Evolutionary conservation across 2,113 vertebrate species (phyloP), one percentile per base, ranked within the genome.

Genomic region (Opisthocomus hoazin): DNA sequence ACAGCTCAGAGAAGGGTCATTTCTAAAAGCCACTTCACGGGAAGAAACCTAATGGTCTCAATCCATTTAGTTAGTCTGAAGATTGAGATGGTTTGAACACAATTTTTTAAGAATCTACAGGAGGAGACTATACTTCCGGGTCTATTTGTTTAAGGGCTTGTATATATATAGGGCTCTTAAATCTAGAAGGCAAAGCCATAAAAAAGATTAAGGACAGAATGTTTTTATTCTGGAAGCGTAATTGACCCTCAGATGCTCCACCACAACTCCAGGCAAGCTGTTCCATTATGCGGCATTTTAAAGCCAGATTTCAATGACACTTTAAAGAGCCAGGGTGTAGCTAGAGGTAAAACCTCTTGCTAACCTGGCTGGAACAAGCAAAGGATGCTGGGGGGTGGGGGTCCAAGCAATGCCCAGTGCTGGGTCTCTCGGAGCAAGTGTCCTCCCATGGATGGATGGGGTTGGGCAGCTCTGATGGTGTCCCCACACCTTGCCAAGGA

Each of bases 121-220:
- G 84, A 84, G 68, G 63, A 90, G 71, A 78, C 90, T 90, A 86
- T 69, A 58, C 53, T 94, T 90, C 54, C 79, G 95, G 66, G 66
- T 83, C 85, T 93, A 94, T 94, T 96, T 93, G 93, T 95, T 90
- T 96, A 90, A 96, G 63, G 85, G 57, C 71, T 86, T 92, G 90
- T 88, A 96, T 92, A 88, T 83, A 84, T 30, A 89, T 41, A 70
- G 54, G 51, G 71, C 89, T 95, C 80, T 94, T 87, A 95, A 94
- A 92, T 63, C 86, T 37, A 82, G 89, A 54, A 66, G 68, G 58
- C 58, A 86, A 86, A 95, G 60, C 86, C 76, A 94, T 95, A 89
- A 92, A 88, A 90, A 94, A 90, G 76, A 95, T 94, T 89, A 86
- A 96, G 79, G 75, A 41, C 24, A 77, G 90, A 41, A 88, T 80